These are phyloP conservation scores for Rhadinocentrus ornatus DNA, from an alignment of 2,797 vertebrate species.

Conservation along the genomic window DNA sequence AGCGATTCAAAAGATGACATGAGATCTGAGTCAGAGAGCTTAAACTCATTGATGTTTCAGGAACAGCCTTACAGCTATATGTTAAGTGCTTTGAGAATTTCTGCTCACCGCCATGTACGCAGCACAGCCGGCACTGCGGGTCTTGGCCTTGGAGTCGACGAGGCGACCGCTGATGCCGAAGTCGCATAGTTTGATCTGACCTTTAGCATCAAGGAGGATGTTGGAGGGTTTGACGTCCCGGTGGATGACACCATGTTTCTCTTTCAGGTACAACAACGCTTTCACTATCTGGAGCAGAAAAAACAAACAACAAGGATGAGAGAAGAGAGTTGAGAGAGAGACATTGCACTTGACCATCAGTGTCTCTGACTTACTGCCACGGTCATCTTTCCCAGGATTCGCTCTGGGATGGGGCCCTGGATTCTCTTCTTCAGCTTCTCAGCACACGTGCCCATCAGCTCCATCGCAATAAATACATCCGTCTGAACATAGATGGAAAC, in stretches of 20 bases:
- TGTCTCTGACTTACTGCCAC: slow-evolving; percentile 88
- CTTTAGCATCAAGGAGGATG: slow-evolving; percentile 92
- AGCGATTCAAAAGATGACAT: too few relatives aligned
- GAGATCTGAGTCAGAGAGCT: too few relatives aligned
- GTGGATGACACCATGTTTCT: slow-evolving; percentile 96
- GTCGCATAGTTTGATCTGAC: slow-evolving; percentile 96
- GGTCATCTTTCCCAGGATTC: slow-evolving; percentile 96
- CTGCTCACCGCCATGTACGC: slow-evolving; percentile 95
- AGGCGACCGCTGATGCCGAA: slow-evolving; percentile 96
- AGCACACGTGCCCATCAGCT: slow-evolving; percentile 96
- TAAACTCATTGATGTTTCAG: too few relatives aligned
- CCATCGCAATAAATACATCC: slow-evolving; percentile 97
- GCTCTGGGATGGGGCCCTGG: slow-evolving; percentile 94
- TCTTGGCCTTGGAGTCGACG: slow-evolving; percentile 96
- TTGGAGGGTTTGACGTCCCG: slow-evolving; percentile 96
- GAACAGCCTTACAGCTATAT: too few relatives aligned
- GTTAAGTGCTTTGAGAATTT: not conserved
- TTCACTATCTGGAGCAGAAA: slow-evolving; percentile 88
- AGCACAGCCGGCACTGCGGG: slow-evolving; percentile 94
- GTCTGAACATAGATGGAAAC: slow-evolving; percentile 79
- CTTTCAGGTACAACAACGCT: slow-evolving; percentile 93
- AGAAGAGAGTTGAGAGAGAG: not conserved
- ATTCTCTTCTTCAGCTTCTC: slow-evolving; percentile 97
- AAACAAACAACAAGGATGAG: not conserved
- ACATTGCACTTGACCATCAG: too few relatives aligned